Evolutionary conservation across 2,113 vertebrate species (phyloP).

Genomic region (Numida meleagris): DNA sequence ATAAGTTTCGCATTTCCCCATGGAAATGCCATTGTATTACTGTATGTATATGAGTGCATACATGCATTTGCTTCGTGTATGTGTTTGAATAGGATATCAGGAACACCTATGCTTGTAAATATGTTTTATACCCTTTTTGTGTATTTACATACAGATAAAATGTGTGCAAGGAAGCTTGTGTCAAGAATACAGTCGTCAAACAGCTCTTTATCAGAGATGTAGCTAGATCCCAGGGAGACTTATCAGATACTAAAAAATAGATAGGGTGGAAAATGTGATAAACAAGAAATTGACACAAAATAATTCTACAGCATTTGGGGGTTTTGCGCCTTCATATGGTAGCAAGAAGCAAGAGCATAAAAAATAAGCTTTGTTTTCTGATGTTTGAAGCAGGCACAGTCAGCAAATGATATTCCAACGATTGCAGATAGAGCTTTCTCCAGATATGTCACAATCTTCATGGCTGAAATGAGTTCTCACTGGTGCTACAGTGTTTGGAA

Average conservation of each 20-base stretch:
- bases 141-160: constrained; percentile 65
- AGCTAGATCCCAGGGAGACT: constrained; percentile 77
- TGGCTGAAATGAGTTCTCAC: constrained; percentile 14
- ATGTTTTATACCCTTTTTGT: constrained; percentile 52
- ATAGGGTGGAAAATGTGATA: constrained; percentile 64
- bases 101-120: constrained; percentile 64
- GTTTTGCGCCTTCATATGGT: constrained; percentile 21
- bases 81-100: constrained; percentile 37
- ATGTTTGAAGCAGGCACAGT: constrained; percentile 23
- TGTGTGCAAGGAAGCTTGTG: constrained; percentile 37
- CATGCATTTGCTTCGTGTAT: constrained; percentile 23
- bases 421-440: constrained; percentile 26
- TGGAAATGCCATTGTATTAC: constrained; percentile 69
- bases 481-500: not conserved
- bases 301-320: constrained; percentile 70
- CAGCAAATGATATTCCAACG: constrained; percentile 5
- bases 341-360: constrained; percentile 52
- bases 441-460: constrained; percentile 6
- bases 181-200: constrained; percentile 55
- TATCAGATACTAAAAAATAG: constrained; percentile 76
- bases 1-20: constrained; percentile 72
- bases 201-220: constrained; percentile 70
- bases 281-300: constrained; percentile 73
- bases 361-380: constrained; percentile 63
- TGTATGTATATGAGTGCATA: constrained; percentile 49